Evolutionary conservation across 2,113 vertebrate species (phyloP).

Genomic region (Saimiri boliviensis): DNA sequence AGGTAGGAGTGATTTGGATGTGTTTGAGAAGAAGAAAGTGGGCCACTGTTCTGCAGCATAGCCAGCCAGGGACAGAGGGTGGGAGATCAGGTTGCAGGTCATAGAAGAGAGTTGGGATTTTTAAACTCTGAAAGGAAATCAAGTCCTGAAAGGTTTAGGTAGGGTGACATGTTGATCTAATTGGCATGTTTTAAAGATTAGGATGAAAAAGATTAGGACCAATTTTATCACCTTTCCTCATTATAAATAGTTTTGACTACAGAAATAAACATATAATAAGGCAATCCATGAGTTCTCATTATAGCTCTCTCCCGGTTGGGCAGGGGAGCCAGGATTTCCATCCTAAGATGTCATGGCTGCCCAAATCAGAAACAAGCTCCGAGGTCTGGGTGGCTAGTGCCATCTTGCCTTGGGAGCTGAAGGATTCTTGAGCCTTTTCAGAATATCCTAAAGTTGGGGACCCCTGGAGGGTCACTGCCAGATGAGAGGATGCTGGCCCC

Average conservation of each 20-base stretch:
- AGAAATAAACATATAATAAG: not conserved
- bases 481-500: not conserved
- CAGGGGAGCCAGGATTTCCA: not conserved
- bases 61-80: too few relatives aligned
- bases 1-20: not conserved
- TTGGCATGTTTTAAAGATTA: conserved; percentile 14
- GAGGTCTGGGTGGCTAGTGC: not conserved
- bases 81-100: not conserved
- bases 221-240: not conserved
- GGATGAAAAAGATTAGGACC: not conserved
- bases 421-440: not conserved
- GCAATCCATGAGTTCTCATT: not conserved
- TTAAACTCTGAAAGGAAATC: not conserved
- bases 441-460: not conserved
- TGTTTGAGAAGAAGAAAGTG: not conserved
- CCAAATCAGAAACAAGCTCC: not conserved
- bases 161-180: not conserved
- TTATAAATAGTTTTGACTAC: not conserved
- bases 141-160: not conserved
- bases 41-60: not conserved
- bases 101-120: not conserved
- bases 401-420: not conserved
- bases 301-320: not conserved
- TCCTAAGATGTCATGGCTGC: not conserved
- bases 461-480: not conserved